Evolutionary conservation across 2,797 vertebrate genomes (phyloP).

Genomic region (Apodemus agrarius): DNA sequence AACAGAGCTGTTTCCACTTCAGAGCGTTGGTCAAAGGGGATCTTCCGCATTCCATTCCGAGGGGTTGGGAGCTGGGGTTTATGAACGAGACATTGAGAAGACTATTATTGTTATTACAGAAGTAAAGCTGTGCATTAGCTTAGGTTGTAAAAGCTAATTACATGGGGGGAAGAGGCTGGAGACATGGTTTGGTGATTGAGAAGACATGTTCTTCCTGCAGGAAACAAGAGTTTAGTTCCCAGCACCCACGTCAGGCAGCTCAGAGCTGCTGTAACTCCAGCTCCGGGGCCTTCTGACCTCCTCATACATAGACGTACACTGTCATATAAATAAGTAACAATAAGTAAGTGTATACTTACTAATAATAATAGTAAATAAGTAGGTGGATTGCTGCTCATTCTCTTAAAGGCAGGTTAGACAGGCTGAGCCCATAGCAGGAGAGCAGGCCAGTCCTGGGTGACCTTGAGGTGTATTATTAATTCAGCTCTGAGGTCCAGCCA

Average conservation of each 20-base stretch:
- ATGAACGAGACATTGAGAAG: neutral
- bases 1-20: neutral
- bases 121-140: neutral
- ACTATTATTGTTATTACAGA: neutral
- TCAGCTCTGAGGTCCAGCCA: neutral
- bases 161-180: neutral
- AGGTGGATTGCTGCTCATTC: too few species aligned
- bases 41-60: neutral
- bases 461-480: neutral
- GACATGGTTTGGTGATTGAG: neutral
- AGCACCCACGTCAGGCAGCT: neutral
- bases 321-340: neutral
- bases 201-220: neutral
- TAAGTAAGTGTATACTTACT: neutral
- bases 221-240: neutral
- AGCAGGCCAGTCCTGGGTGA: neutral
- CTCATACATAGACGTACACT: neutral
- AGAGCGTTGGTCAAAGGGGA: neutral
- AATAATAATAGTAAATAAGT: neutral
- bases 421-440: neutral
- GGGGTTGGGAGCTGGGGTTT: neutral
- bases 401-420: neutral
- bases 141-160: neutral
- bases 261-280: too few species aligned
- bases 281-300: neutral